Conservation (phyloP, 2,797 vertebrate genomes). For the Varecia variegata region DNA sequence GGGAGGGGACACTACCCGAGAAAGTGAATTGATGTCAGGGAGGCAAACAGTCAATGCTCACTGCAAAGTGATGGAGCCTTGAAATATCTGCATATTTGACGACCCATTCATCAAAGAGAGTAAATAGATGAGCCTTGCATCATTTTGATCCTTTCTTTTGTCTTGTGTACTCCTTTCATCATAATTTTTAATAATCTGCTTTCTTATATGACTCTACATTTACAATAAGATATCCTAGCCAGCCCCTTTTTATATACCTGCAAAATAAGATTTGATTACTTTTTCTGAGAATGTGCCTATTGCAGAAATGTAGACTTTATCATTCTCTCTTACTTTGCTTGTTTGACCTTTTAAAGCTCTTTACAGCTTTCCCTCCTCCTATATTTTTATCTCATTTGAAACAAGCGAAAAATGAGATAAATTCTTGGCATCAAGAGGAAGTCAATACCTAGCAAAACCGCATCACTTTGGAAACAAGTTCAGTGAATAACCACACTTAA, state of each 20-base stretch:
- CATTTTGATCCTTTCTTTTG: not conserved
- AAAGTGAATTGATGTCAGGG: not conserved
- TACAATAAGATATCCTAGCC: not conserved
- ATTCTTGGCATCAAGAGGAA: not conserved
- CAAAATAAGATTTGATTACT: not conserved
- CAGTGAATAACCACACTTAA: accelerated
- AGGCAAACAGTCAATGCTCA: not conserved
- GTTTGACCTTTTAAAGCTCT: not conserved
- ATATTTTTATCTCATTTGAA: not conserved
- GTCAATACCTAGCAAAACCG: not conserved
- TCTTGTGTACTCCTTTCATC: not conserved
- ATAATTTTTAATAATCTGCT: not conserved
- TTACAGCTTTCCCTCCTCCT: not conserved
- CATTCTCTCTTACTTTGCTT: not conserved
- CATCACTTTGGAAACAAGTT: not conserved
- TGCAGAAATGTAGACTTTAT: not conserved
- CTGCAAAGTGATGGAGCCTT: too few relatives aligned
- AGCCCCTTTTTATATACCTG: not conserved
- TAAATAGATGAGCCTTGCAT: accelerated
- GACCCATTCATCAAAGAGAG: not conserved
- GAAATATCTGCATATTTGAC: not conserved
- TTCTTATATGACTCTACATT: not conserved
- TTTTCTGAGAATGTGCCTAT: not conserved
- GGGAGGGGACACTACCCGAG: accelerated
- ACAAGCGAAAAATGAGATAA: not conserved